phyloP scores from a whole-genome alignment of 2,113 vertebrate species.

The Crotalus helleri region DNA sequence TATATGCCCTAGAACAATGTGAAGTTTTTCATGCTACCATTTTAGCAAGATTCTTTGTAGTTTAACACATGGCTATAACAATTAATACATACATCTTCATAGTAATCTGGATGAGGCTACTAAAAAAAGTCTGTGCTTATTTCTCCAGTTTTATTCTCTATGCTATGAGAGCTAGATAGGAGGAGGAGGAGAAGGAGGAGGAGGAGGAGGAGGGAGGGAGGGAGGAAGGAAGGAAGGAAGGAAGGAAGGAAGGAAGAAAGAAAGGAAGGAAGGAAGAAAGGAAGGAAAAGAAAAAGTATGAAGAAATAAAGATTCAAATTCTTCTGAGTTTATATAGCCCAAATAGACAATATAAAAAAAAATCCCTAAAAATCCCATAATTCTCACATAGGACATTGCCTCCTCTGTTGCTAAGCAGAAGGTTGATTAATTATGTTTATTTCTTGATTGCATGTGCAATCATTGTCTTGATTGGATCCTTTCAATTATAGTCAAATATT shows the following conservation, averaged over 20 bases:
- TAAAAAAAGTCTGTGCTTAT: background rate
- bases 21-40: background rate
- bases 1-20: background rate
- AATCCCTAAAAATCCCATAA: constrained; percentile 9
- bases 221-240: accelerated
- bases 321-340: background rate
- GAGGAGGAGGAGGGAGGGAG: too few species aligned
- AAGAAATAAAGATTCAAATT: background rate
- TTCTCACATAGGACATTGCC: constrained; percentile 51
- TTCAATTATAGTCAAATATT: constrained; percentile 6
- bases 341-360: background rate
- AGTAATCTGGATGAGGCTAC: background rate
- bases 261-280: too few species aligned
- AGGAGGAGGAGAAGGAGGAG: background rate
- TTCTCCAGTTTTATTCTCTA: background rate
- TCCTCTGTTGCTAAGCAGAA: constrained; percentile 41
- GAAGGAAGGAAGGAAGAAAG: too few species aligned
- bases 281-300: too few species aligned
- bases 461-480: constrained; percentile 36
- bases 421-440: constrained; percentile 45
- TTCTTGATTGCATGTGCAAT: constrained; percentile 16
- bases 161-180: background rate
- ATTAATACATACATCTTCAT: background rate
- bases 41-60: background rate
- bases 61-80: background rate